A percentile compares a stretch with the other conserved stretches of the same genome.
phyloP scores from a whole-genome alignment of 1,140 invertebrate species.

The Aphelenchoides avenae region DNA sequence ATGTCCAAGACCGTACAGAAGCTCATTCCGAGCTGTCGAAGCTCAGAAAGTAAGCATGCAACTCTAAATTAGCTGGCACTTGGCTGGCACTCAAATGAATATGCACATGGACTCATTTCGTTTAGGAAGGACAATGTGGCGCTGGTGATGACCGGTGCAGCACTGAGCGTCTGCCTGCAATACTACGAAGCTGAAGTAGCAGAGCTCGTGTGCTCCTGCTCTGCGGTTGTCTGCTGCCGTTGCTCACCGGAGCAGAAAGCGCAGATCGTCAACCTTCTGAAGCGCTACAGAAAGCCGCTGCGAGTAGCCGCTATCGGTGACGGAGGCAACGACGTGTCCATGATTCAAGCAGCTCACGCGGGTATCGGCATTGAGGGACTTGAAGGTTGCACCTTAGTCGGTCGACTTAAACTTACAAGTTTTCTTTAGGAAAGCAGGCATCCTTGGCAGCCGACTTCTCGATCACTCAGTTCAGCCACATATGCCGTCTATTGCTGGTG shows the following conservation, averaged over 20 bases:
- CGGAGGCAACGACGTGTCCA: conserved; percentile 68
- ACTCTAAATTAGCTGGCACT: conserved; percentile 65
- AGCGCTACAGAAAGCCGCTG: conserved; percentile 76
- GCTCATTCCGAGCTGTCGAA: conserved; percentile 86
- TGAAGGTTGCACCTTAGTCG: conserved; percentile 58
- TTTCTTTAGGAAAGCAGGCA: conserved; percentile 74
- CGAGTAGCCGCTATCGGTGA: conserved; percentile 62
- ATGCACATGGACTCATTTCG: background rate
- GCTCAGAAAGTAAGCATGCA: conserved; percentile 72
- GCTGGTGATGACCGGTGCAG: conserved; percentile 59
- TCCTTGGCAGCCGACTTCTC: conserved; percentile 98
- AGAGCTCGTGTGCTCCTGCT: conserved; percentile 82
- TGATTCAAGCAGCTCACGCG: conserved; percentile 84
- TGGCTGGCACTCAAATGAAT: conserved; percentile 55
- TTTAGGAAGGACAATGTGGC: conserved; percentile 56
- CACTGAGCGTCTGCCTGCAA: conserved; percentile 70
- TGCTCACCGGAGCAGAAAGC: conserved; percentile 99
- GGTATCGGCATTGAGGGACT: conserved; percentile 86
- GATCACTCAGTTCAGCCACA: conserved; percentile 81
- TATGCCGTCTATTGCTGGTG: conserved; percentile 78
- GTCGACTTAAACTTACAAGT: conserved; percentile 10
- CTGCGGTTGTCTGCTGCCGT: conserved; percentile 81
- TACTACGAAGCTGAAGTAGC: conserved; percentile 93
- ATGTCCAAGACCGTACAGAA: conserved; percentile 74
- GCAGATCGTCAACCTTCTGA: conserved; percentile 82